A percentile compares a stretch with the other conserved stretches of the same genome.
Evolutionary conservation across 1,140 invertebrate genomes (phyloP).

Genomic region (Parapsyche elsis): DNA sequence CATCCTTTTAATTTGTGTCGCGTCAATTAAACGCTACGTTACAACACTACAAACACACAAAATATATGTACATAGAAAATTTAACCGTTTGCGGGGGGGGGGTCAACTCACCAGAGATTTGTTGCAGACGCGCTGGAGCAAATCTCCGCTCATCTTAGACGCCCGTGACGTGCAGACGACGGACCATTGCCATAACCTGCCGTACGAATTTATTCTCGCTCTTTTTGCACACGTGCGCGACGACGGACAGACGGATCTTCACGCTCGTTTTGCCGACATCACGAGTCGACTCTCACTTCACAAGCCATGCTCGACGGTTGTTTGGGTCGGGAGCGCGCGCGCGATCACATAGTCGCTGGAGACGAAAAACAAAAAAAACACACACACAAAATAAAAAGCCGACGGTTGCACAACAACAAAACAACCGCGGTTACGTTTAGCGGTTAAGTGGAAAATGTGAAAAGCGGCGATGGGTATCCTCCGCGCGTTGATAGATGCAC

Average conservation of each 20-base stretch:
- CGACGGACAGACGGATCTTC: background rate
- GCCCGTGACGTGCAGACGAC: background rate
- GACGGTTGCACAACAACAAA: background rate
- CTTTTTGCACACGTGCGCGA: background rate
- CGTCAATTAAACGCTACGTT: no score
- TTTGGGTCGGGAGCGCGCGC: background rate
- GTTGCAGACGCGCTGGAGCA: constrained; percentile 8
- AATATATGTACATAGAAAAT: no score
- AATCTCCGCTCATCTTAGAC: constrained; percentile 29
- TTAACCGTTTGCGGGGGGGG: no score
- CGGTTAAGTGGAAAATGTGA: background rate
- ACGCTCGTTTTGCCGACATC: background rate
- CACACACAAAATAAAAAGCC: background rate
- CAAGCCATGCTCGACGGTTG: constrained; percentile 7
- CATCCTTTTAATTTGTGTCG: no score
- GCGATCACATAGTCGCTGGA: background rate
- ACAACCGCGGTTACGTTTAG: background rate
- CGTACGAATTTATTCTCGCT: background rate
- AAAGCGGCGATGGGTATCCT: background rate
- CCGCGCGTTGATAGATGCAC: background rate
- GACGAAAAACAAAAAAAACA: background rate
- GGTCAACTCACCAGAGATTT: constrained; percentile 21
- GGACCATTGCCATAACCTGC: background rate
- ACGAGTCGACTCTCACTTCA: constrained; percentile 13
- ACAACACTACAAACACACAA: no score